phyloP scores from a whole-genome alignment of 2,113 vertebrate species.

The Xyliphius kryptos region DNA sequence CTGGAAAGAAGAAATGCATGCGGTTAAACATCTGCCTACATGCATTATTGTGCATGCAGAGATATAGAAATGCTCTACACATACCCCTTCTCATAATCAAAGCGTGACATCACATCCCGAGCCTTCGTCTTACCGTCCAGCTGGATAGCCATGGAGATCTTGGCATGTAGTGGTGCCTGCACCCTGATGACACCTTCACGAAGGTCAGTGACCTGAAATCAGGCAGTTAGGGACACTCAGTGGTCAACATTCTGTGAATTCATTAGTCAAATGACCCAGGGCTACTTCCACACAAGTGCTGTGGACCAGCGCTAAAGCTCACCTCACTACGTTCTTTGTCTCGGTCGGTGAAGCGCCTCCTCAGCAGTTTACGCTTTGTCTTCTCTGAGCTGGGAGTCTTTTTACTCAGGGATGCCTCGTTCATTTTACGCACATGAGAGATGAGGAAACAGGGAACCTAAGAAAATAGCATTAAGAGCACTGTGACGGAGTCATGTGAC shows the following conservation, averaged over 20 bases:
- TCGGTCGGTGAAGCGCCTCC: conserved; percentile 72
- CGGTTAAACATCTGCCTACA: neutral
- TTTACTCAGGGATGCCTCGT: conserved; percentile 73
- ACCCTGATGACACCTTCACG: conserved; percentile 87
- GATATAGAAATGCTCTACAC: conserved; percentile 25
- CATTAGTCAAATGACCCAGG: no score
- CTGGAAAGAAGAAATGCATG: conserved; percentile 22
- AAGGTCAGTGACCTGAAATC: conserved; percentile 71
- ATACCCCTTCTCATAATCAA: conserved; percentile 80
- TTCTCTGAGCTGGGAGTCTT: conserved; percentile 69
- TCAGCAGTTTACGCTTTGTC: conserved; percentile 70
- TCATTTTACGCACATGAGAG: conserved; percentile 87
- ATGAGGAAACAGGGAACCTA: conserved; percentile 88
- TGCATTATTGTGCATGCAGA: neutral
- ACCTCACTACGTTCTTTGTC: conserved; percentile 76
- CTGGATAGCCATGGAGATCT: conserved; percentile 94
- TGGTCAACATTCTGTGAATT: no score
- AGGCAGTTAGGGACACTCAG: neutral
- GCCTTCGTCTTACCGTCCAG: conserved; percentile 80
- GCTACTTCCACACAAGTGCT: no score
- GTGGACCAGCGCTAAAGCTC: no score
- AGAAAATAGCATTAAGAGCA: neutral
- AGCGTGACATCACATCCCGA: conserved; percentile 81
- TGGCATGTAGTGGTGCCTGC: conserved; percentile 83
- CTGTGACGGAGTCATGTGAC: no score